Evolutionary conservation across 2,113 vertebrate species (phyloP), one percentile per base, ranked within the genome.

Genomic region (Poeciliopsis turrubarensis): DNA sequence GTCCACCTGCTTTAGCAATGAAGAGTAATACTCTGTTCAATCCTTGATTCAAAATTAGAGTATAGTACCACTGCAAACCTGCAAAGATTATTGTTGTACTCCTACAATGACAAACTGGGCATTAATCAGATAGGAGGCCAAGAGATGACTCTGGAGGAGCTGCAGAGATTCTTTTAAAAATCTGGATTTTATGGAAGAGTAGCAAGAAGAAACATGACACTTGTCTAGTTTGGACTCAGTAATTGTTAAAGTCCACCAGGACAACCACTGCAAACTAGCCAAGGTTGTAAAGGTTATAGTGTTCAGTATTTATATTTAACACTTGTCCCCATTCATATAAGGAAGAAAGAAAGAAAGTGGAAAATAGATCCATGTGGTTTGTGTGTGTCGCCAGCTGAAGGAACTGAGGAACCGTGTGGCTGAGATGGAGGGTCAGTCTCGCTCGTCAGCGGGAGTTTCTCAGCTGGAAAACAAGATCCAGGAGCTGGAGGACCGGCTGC

Each of bases 401-500:
- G 97, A 99, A 81, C 90, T 97, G 84, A 97, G 95, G 91, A 92
- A 80, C 76, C 95, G 97, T 10, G 67, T 99, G 79, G 92, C 95
- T 6, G 96, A 95, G 73, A 95, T 93, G 14, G 97, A 98, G 89
- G 96, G 96, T 11, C 94, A 96, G 78, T 95, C 95, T 68, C 95
- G 95, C 31, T 94, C 96, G 72, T 95, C 83, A 0, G 79, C 89
- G 72, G 96, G 92, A 79, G 29, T 97, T 31, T 93, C 95, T 1
- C 97, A 97, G 89, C 94, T 99, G 79, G 97, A 98, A 78, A 94
- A 92, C 13, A 95, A 87, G 80, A 91, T 97, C 61, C 95, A 95
- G 80, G 95, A 97, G 83, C 89, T 97, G 60, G 97, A 97, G 87
- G 97, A 98, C 9, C 91, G 80, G 1, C 93, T 98, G 1, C 95